Evolutionary conservation across 2,888 invertebrate genomes (phyloP), one percentile per base, ranked within the genome.

Genomic region (Macrophya alboannulata): DNA sequence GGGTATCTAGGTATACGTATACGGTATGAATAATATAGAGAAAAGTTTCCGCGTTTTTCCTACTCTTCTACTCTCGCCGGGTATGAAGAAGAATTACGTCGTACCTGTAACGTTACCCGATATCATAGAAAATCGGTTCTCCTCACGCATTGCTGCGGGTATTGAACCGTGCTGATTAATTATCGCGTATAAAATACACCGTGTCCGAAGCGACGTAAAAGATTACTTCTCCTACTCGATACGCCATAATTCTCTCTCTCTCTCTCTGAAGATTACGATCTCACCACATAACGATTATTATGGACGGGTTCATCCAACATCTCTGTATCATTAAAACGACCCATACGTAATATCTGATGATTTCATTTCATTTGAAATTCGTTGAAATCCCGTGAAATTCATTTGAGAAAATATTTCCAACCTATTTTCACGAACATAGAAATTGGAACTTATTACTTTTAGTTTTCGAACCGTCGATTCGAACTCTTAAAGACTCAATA

Each of bases 151-250:
- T 74, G 15, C 25, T 21, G 25, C 45, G 15, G 43, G n/a, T 25
- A 45, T 25, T 74, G 21, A 74, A 74, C 74, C 74, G 45, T 74
- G 74, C 17, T 21, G 74, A 74, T 74, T 74, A 74, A 74, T 74
- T 74, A n/a, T 45, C 45, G 25, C 74, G 45, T 25, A 25, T 21
- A 74, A 25, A 74, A 74, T 74, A 74, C 21, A 74, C 45, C 74
- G 43, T 74, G 74, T n/a, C 74, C 45, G 74, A 45, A 74, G 25
- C 74, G 74, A 74, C 45, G 74, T 21, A 12, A 45, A 74, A 25
- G 74, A 74, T 74, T 74, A 25, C 74, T 74, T 74, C 74, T 55
- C 55, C n/a, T 55, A 74, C 45, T 48, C 45, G 74, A 43, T 48
- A 74, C 74, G 74, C 45, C 43, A 45, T 48, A 74, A 31, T 31